phyloP scores from a whole-genome alignment of 2,797 vertebrate genomes.

The Syngnathus rostellatus region DNA sequence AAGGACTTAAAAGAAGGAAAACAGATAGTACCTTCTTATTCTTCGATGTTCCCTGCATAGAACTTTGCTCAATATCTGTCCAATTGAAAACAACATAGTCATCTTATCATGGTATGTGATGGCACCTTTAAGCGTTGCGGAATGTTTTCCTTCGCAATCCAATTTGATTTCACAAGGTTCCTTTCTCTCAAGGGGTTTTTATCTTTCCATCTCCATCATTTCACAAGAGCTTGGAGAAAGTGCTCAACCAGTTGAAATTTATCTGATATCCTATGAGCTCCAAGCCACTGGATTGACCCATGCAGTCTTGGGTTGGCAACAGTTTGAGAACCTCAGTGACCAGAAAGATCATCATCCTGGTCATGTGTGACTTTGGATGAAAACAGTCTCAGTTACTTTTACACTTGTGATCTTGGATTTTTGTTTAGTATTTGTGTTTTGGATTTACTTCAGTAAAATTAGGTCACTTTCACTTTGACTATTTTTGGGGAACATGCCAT shows the following conservation, averaged over 20 bases:
- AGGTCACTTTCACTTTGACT: conserved; percentile 11
- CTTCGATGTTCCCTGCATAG: conserved; percentile 17
- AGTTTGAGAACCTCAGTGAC: too few relatives aligned
- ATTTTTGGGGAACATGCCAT: not conserved
- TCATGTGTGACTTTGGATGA: too few relatives aligned
- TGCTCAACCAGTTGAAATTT: conserved; percentile 30
- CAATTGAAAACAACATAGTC: conserved; percentile 1
- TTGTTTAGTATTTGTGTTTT: not conserved
- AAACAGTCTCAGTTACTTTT: not conserved
- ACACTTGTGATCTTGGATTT: not conserved
- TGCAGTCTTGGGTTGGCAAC: conserved; percentile 31
- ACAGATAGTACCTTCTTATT: conserved; percentile 15
- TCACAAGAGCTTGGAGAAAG: conserved; percentile 21
- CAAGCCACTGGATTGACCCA: conserved; percentile 46
- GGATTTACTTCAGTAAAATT: conserved; percentile 10
- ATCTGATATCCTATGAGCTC: conserved; percentile 35
- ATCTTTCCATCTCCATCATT: conserved; percentile 20
- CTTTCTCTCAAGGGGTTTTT: conserved; percentile 4
- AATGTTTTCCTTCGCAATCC: conserved; percentile 6
- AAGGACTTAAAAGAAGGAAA: conserved; percentile 55
- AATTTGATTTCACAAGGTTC: conserved; percentile 10
- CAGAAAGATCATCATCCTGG: too few relatives aligned
- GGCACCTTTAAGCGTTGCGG: not conserved
- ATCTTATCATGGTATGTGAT: not conserved
- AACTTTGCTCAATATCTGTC: conserved; percentile 6